Base-by-base conservation (phyloP, 2,797 vertebrate species). In the Alcedo atthis region DNA sequence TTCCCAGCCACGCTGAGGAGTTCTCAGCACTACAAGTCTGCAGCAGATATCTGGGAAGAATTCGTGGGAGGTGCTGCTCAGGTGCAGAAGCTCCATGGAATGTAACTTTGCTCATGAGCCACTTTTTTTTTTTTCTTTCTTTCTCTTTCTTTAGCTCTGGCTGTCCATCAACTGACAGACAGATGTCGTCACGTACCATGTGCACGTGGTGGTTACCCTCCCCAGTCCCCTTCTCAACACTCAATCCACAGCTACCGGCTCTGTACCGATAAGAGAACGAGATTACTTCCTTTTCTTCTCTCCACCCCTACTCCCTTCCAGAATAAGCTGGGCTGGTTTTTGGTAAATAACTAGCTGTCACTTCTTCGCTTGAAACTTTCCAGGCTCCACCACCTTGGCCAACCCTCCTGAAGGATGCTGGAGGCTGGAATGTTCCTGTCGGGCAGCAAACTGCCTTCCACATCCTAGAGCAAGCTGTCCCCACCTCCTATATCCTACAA, bases 361-460 rank as follows among this genome's bases (percentile, higher is more conserved):
- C 63, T 71, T 75, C 85, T 81, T 68, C 15, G 1, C 80, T 84
- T 66, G 53, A 87, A 81, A 61, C 48, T 59, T 28, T 16, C 49
- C 84, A n/a, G 64, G 80, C 87, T 90, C 68, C 33, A 13, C 61
- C 83, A 49, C 93, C 66, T 70, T 64, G 81, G 51, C 59, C 68
- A 66, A 62, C 25, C 83, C 59, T 67, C 81, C 83, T 69, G 90
- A 79, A 83, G 90, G 92, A 94, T 89, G 95, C 95, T 94, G 91
- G 90, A 94, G 95, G 91, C 95, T 87, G 90, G 94, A 92, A 94
- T 71, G 84, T 83, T 95, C 91, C 96, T 98, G 90, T 97, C 96
- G 87, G 97, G 96, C 97, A 90, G 94, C 97, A 97, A 96, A 95
- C 85, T 80, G 97, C 96, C 87, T 77, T 93, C 96, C 85, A 94